phyloP scores from a whole-genome alignment of 1,140 invertebrate genomes.

The Antheraea pernyi region DNA sequence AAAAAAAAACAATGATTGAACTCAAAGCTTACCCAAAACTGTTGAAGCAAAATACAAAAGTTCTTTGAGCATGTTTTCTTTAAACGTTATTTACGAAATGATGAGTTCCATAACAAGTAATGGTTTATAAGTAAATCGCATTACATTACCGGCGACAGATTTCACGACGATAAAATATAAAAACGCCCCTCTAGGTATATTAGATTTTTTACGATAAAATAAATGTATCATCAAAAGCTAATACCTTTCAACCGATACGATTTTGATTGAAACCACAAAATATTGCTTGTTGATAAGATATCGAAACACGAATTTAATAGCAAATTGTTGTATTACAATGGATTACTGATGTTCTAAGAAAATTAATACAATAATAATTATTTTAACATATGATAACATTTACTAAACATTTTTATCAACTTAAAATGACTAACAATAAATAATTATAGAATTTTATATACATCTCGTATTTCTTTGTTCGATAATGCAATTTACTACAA shows the following conservation, averaged over 20 bases:
- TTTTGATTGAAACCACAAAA: conserved; percentile 9
- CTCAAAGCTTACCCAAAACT: conserved; percentile 17
- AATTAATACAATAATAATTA: too few species aligned
- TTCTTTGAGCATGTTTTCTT: conserved; percentile 18
- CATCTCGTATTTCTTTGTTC: too few species aligned
- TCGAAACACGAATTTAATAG: conserved; percentile 5
- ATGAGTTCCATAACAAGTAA: conserved; percentile 3
- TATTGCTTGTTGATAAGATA: conserved; percentile 8
- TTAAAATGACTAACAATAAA: background rate
- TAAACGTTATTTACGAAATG: background rate
- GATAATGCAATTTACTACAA: too few species aligned
- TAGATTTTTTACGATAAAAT: conserved; percentile 12
- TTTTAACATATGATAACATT: background rate
- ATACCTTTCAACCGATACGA: conserved; percentile 1
- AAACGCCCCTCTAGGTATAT: conserved; percentile 3
- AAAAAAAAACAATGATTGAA: too few species aligned
- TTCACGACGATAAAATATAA: conserved; percentile 8
- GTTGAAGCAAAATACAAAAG: conserved; percentile 16
- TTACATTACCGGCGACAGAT: background rate
- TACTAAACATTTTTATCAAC: background rate
- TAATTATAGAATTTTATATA: too few species aligned
- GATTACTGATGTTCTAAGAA: background rate
- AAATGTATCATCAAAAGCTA: conserved; percentile 13
- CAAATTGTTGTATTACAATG: background rate
- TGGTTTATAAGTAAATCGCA: conserved; percentile 1